Percentiles rank a stretch among this genome's conserved stretches.
phyloP scores from a whole-genome alignment of 2,888 invertebrate species.

The Adela reaumurella region DNA sequence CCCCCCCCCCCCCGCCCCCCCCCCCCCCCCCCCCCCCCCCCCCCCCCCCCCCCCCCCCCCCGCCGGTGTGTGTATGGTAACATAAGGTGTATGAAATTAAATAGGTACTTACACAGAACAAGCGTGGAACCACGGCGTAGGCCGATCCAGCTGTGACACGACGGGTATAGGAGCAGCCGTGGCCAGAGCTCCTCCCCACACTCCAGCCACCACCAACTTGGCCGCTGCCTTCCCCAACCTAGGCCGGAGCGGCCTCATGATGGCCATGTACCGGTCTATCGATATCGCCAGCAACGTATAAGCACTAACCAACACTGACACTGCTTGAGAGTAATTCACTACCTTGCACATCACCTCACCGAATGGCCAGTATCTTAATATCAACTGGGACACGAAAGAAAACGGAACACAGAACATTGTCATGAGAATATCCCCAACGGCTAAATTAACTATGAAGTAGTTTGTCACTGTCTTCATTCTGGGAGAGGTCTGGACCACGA shows the following conservation, averaged over 20 bases:
- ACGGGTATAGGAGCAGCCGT: constrained; percentile 80
- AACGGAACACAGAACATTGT: constrained; percentile 89
- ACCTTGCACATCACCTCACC: constrained; percentile 76
- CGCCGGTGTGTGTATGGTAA: neutral
- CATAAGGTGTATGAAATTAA: neutral
- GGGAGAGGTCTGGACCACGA: constrained; percentile 77
- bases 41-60: too few species aligned
- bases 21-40: too few species aligned
- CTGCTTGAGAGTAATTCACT: constrained; percentile 79
- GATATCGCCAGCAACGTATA: constrained; percentile 90
- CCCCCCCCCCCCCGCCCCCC: too few species aligned
- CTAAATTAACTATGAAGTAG: constrained; percentile 85
- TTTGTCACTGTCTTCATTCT: constrained; percentile 92
- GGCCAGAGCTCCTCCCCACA: constrained; percentile 73
- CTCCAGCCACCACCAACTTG: constrained; percentile 63
- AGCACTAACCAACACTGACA: constrained; percentile 80
- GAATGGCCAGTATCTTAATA: constrained; percentile 87
- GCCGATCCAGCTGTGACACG: constrained; percentile 65
- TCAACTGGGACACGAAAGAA: constrained; percentile 75
- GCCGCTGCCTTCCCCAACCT: constrained; percentile 70
- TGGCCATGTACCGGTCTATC: constrained; percentile 85
- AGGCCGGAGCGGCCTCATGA: constrained; percentile 83
- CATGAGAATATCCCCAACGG: constrained; percentile 87
- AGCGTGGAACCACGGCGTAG: constrained; percentile 56
- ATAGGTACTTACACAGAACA: constrained; percentile 62